phyloP scores from a whole-genome alignment of 2,113 vertebrate genomes.

The Zapornia atra region DNA sequence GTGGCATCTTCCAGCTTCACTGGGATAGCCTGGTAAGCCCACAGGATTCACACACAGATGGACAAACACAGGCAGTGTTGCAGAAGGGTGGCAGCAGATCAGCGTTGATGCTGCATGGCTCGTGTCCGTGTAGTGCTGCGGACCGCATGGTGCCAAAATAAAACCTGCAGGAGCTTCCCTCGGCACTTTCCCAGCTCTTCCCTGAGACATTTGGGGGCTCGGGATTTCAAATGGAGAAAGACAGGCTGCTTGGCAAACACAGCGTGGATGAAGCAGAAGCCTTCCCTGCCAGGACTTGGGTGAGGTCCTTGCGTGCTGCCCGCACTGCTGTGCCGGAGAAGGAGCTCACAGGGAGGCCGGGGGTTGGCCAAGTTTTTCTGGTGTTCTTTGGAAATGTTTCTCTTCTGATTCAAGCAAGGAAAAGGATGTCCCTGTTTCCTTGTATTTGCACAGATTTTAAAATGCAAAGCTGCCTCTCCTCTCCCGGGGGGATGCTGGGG shows the following conservation, averaged over 20 bases:
- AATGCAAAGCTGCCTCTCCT: not conserved
- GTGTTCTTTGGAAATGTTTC: not conserved
- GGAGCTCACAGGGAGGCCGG: not conserved
- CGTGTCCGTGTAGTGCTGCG: not conserved
- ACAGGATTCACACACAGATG: constrained; percentile 34
- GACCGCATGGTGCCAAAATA: constrained; percentile 31
- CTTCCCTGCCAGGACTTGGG: not conserved
- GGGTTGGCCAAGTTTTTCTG: not conserved
- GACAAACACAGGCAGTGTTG: not conserved
- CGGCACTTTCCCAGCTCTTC: not conserved
- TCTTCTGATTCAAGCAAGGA: not conserved
- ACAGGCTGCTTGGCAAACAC: constrained; percentile 18
- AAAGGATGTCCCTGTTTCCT: not conserved
- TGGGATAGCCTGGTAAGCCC: rapidly evolving
- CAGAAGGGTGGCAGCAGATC: not conserved
- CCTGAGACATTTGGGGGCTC: not conserved
- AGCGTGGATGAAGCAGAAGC: not conserved
- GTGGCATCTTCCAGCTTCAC: not conserved
- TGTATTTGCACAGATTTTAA: not conserved
- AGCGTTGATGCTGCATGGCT: not conserved
- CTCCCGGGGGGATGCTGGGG: not conserved
- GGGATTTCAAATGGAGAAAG: constrained; percentile 3
- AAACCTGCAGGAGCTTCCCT: not conserved
- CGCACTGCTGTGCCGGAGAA: not conserved
- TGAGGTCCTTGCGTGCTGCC: not conserved